phyloP scores from a whole-genome alignment of 2,113 vertebrate species.

The Oreochromis spilurus region DNA sequence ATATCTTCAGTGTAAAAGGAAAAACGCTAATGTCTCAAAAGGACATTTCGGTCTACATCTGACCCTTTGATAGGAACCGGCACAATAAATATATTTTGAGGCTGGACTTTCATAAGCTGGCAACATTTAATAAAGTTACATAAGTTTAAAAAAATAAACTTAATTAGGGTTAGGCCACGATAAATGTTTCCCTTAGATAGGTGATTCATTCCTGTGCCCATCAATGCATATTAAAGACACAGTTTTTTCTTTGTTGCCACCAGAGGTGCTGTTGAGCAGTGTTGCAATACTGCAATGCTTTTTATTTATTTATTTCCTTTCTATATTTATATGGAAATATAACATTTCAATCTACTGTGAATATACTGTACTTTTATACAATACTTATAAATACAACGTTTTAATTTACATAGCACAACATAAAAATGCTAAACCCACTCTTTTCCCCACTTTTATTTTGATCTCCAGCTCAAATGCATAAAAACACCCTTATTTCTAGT shows the following conservation, averaged over 20 bases:
- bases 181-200: neutral
- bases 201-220: neutral
- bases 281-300: neutral
- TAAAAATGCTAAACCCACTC: rapidly evolving
- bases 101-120: neutral
- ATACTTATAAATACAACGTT: neutral
- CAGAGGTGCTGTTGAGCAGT: neutral
- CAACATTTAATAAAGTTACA: neutral
- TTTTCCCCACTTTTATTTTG: neutral
- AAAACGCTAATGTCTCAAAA: neutral
- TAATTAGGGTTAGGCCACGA: rapidly evolving
- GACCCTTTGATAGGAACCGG: neutral
- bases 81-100: neutral
- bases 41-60: neutral
- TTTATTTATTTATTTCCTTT: neutral
- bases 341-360: neutral
- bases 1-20: neutral
- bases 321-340: neutral
- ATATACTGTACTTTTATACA: neutral
- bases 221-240: neutral
- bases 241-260: neutral
- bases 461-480: neutral
- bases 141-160: neutral
- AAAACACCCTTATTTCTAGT: neutral
- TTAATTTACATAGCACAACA: neutral